Evolutionary conservation across 2,113 vertebrate species (phyloP), one percentile per base, ranked within the genome.

Genomic region (Oncorhynchus nerka): DNA sequence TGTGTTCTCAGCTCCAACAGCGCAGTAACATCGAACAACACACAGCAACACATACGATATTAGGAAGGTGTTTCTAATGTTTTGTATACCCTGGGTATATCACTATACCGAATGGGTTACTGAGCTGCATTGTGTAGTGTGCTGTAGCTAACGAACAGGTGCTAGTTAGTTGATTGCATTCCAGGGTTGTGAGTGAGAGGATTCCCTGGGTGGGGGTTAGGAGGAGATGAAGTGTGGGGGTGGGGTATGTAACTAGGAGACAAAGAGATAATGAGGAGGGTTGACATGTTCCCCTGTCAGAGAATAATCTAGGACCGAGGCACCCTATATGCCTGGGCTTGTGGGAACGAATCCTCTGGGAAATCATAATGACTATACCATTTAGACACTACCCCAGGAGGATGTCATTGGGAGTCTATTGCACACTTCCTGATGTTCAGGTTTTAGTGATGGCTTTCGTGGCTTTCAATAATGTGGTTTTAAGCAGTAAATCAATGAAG

Each of bases 351-450:
- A 82, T 85, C 83, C 79, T 75, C 26, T 75, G 80, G 85, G 76
- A 68, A 77, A 55, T 71, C 72, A 82, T 85, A 85, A 88, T 86
- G 84, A 84, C 76, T 74, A 61, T 86, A 28, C 15, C 26, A 67
- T 57, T 57, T 20, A 57, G 55, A 57, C 55, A 57, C 6, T 20
- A 45, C 16, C 6, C 15, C 55, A 57, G 12, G 5, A 57, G 1
- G 16, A 57, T 57, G 39, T 39, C 39, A 39, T 57, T 13, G 51
- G 1, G 20, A 57, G 55, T 57, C 55, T 57, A 57, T 57, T 57
- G 55, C 55, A 57, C 20, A 6, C 55, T 57, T 57, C 20, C 55
- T 20, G 20, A 57, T 57, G 55, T 57, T 57, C 20, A 57, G 16
- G 55, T 57, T 19, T 20, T 57, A 19, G 16, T 5, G 39, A 11